A percentile compares a stretch with the other conserved stretches of the same genome.
phyloP scores from a whole-genome alignment of 2,113 vertebrate species.

The Malurus melanocephalus region DNA sequence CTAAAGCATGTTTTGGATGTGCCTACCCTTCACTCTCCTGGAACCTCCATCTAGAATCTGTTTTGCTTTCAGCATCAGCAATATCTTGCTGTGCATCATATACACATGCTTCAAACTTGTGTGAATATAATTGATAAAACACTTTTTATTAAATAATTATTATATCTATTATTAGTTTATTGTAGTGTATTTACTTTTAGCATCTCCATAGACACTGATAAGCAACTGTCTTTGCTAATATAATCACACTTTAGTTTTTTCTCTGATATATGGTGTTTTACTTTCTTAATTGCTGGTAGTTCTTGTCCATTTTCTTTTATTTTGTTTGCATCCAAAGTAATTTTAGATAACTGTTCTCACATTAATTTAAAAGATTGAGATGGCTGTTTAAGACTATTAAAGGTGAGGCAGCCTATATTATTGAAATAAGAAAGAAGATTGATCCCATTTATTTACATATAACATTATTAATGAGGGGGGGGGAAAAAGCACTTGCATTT shows the following conservation, averaged over 20 bases:
- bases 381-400: not conserved
- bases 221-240: not conserved
- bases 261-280: not conserved
- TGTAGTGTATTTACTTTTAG: not conserved
- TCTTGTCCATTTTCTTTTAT: not conserved
- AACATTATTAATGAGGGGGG: not conserved
- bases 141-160: not conserved
- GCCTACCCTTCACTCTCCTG: not conserved
- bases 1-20: not conserved
- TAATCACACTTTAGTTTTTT: not conserved
- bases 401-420: not conserved
- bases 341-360: not conserved
- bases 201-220: not conserved
- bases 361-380: not conserved
- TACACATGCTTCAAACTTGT: not conserved
- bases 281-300: not conserved
- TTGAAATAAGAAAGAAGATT: not conserved
- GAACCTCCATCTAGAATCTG: not conserved
- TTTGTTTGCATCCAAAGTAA: not conserved
- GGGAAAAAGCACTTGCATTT: not conserved
- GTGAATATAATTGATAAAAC: not conserved
- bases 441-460: not conserved
- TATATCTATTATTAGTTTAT: not conserved
- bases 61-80: not conserved
- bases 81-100: rapidly evolving